Evolutionary conservation across 1,140 invertebrate species (phyloP), one percentile per base, ranked within the genome.

Genomic region (Heliconius hewitsoni): DNA sequence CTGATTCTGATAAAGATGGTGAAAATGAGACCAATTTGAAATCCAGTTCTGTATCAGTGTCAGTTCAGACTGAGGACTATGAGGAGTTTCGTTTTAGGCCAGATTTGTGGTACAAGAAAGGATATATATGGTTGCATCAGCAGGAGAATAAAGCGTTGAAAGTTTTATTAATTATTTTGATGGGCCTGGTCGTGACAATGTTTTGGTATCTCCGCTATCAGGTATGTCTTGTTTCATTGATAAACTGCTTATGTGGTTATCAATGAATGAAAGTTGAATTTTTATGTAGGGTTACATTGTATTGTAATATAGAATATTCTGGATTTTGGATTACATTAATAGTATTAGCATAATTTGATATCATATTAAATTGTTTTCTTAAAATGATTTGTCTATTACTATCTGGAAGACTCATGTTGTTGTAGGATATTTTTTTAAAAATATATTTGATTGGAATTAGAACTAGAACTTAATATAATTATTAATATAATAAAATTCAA

Each of bases 131-230:
- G 96, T 80, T 96, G 0, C 95, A 96, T 87, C 96, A 96, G 82
- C 96, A 96, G 85, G 96, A 97, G 82, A 97, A 96, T 87, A 96
- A 96, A 85, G 96, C 95, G 16, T 84, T 97, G 1, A 97, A 97
- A 90, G 91, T 97, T 27, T 93, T 95, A 19, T 85, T 97, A 0
- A 96, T 97, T 46, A 95, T 97, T 71, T 89, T 97, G 9, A 91
- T 96, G 74, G 95, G 96, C 74, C 95, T 96, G 84, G 95, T 97
- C 1, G 93, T 97, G 72, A 95, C 95, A 8, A 95, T 97, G 95
- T 96, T 97, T 85, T 97, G 96, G 96, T 97, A 97, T 87, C 94
- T 97, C 23, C 94, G 95, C 85, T 95, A 96, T 89, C 95, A 95
- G 94, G 95, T 95, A 85, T 84, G 86, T 85, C 71, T n/a, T 27